Percentiles rank a stretch among this genome's conserved stretches.
Evolutionary conservation across 2,888 invertebrate genomes (phyloP).

Genomic region (Acleris literana): DNA sequence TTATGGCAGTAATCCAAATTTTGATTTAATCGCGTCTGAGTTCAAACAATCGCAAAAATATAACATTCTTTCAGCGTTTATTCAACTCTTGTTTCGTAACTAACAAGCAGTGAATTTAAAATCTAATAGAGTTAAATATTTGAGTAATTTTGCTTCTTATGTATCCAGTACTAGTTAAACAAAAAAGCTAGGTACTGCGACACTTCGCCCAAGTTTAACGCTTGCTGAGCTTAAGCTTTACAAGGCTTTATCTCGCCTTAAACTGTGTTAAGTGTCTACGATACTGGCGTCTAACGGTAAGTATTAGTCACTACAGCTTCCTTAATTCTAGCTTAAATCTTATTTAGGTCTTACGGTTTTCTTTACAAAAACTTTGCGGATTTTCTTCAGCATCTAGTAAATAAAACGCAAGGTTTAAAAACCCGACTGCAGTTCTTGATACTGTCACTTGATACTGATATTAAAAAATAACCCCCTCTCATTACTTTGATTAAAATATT

Average conservation of each 20-base stretch:
- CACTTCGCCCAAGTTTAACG: not conserved
- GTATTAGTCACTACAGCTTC: slow-evolving; percentile 19
- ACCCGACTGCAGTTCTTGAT: too few species aligned
- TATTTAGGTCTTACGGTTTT: slow-evolving; percentile 17
- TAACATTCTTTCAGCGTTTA: not conserved
- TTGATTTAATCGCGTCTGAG: not conserved
- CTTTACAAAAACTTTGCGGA: slow-evolving; percentile 15
- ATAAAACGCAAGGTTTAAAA: too few species aligned
- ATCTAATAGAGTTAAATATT: too few species aligned
- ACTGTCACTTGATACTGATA: too few species aligned
- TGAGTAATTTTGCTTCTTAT: too few species aligned
- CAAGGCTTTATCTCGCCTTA: slow-evolving; percentile 24
- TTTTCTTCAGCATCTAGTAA: too few species aligned
- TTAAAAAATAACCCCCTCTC: too few species aligned
- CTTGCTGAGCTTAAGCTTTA: slow-evolving; percentile 13
- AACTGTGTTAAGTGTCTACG: slow-evolving; percentile 28
- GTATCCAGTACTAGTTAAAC: not conserved
- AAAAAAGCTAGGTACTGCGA: not conserved
- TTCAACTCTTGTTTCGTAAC: too few species aligned
- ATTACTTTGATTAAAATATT: too few species aligned
- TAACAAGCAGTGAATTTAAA: too few species aligned
- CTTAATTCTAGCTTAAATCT: slow-evolving; percentile 27
- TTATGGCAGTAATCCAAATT: not conserved
- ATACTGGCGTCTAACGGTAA: slow-evolving; percentile 21
- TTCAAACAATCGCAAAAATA: not conserved